Evolutionary conservation across 2,113 vertebrate species (phyloP).

Genomic region (Percina caprodes): DNA sequence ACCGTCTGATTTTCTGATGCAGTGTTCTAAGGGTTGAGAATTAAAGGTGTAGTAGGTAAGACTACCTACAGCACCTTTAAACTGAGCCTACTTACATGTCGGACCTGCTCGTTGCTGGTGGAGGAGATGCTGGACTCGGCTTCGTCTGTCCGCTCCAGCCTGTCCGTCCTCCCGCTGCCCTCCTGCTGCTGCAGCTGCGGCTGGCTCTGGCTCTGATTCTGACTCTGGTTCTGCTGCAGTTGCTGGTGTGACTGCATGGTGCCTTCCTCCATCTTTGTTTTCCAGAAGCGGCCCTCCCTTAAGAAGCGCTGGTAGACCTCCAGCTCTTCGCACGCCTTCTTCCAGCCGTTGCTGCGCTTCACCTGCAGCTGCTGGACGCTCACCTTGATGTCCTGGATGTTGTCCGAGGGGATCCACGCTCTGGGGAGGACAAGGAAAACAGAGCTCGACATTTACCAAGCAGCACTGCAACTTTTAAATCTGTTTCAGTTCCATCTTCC

Average conservation of each 20-base stretch:
- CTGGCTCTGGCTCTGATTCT: not conserved
- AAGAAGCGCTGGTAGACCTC: slow-evolving; percentile 95
- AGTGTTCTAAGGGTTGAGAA: no score
- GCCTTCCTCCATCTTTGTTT: slow-evolving; percentile 90
- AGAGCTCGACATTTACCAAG: not conserved
- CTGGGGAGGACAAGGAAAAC: slow-evolving; percentile 66
- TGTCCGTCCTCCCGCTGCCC: slow-evolving; percentile 53
- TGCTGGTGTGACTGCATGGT: slow-evolving; percentile 14
- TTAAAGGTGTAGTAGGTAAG: no score
- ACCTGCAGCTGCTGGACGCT: slow-evolving; percentile 96
- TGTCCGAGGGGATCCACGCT: slow-evolving; percentile 98
- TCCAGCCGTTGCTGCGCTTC: slow-evolving; percentile 97
- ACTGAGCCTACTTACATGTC: slow-evolving; percentile 64
- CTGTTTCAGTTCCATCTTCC: not conserved
- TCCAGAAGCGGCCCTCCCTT: slow-evolving; percentile 94
- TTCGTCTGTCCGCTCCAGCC: slow-evolving; percentile 86
- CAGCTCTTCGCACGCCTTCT: slow-evolving; percentile 97
- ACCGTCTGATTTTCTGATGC: fast-evolving
- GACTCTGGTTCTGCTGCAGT: slow-evolving; percentile 33
- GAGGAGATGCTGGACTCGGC: slow-evolving; percentile 98
- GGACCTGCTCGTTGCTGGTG: slow-evolving; percentile 97
- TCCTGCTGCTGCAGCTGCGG: slow-evolving; percentile 25
- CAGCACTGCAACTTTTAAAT: not conserved
- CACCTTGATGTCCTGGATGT: slow-evolving; percentile 97
- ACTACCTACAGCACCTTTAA: no score